Evolutionary conservation across 1,140 invertebrate species (phyloP), one percentile per base, ranked within the genome.

Genomic region (Portunus trituberculatus): DNA sequence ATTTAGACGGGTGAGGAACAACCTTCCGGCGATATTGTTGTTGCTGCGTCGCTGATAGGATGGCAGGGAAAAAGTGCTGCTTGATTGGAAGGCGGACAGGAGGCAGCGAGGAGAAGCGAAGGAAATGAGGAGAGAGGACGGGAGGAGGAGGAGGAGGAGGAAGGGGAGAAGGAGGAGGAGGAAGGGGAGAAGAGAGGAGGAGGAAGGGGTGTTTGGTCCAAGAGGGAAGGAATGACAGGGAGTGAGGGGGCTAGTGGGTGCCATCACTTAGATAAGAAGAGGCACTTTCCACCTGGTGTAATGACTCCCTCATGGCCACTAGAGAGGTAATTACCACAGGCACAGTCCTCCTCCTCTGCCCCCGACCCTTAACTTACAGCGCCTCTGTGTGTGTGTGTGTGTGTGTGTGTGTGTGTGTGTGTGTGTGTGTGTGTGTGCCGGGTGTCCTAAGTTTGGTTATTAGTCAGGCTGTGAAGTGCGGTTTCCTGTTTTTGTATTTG

Each of bases 261-360:
- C 67, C 67, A 76, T 76, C 67, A 76, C 20, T 76, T 76, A 76
- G 67, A 76, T 76, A 76, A 76, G 67, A 76, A 76, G 67, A 76
- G 67, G 67, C 67, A 76, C 67, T 76, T 76, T 76, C 67, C 67
- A 76, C 67, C 67, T 76, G 67, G 67, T 76, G 25, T 76, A 76
- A 76, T 76, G 67, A 76, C 67, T 76, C 67, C 67, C 67, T 76
- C 67, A 76, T 76, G 67, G 67, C 67, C 67, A 76, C 67, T 76
- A 76, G 67, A 76, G 25, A 25, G 67, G 67, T 76, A 76, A 76
- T 76, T 76, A 76, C 67, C 67, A 76, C 67, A n/a, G 67, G 20
- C 67, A 76, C 67, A 76, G 67, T 76, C 67, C 67, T 76, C 67
- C 67, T 76, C 67, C 67, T 25, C 67, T 25, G 52, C 52, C 67